Evolutionary conservation across 2,113 vertebrate genomes (phyloP).

Genomic region (Capricornis sumatraensis): DNA sequence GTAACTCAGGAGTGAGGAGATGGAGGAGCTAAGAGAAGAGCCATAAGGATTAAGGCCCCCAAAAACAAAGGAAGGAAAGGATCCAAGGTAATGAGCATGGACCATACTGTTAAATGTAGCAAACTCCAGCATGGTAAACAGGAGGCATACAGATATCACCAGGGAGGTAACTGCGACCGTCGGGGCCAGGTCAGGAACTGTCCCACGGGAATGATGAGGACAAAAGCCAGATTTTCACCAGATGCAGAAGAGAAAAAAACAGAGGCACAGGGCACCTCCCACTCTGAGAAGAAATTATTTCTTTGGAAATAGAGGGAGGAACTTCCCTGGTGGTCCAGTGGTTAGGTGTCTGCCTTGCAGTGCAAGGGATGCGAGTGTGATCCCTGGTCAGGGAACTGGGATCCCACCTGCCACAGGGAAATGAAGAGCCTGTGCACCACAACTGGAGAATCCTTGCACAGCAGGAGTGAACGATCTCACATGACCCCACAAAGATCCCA

Average conservation of each 20-base stretch:
- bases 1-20: not conserved
- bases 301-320: not conserved
- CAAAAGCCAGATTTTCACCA: not conserved
- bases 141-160: not conserved
- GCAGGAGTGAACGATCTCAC: not conserved
- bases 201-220: not conserved
- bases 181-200: not conserved
- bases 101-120: not conserved
- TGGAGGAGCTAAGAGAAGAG: not conserved
- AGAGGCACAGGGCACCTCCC: not conserved
- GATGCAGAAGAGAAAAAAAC: not conserved
- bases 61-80: not conserved
- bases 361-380: not conserved
- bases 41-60: not conserved
- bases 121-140: not conserved
- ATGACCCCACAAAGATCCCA: not conserved
- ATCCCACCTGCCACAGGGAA: not conserved
- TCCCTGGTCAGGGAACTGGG: not conserved
- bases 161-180: not conserved
- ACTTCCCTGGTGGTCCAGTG: not conserved
- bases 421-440: not conserved
- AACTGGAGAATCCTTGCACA: not conserved
- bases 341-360: not conserved
- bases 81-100: not conserved
- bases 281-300: not conserved